These are phyloP conservation scores for Episyrphus balteatus DNA, from an alignment of 1,140 invertebrate genomes.

Conservation along the genomic window DNA sequence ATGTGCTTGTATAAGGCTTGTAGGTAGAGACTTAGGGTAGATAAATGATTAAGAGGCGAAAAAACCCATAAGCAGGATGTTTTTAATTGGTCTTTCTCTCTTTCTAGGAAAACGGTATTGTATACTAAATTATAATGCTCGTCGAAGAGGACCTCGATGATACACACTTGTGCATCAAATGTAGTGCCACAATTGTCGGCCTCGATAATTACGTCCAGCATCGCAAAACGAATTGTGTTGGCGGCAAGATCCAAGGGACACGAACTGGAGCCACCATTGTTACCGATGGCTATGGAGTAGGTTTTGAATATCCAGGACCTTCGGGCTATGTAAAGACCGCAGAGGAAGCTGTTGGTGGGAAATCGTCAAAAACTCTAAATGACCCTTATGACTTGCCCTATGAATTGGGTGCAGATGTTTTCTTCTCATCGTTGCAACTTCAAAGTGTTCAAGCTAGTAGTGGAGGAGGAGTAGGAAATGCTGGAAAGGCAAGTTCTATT, in stretches of 20 bases:
- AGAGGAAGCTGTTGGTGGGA: constrained; percentile 21
- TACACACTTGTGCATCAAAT: constrained; percentile 75
- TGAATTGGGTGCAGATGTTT: constrained; percentile 62
- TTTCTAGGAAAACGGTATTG: too few relatives aligned
- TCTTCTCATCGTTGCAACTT: constrained; percentile 73
- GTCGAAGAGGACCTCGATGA: constrained; percentile 60
- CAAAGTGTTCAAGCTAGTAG: constrained; percentile 57
- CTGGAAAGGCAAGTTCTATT: constrained; percentile 35
- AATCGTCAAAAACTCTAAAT: constrained; percentile 21
- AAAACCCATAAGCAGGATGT: too few relatives aligned
- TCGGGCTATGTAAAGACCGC: constrained; percentile 20
- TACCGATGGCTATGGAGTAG: not conserved
- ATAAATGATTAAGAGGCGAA: too few relatives aligned
- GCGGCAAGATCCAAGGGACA: not conserved
- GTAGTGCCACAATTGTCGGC: constrained; percentile 65
- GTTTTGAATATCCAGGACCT: constrained; percentile 11
- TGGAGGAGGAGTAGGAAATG: constrained; percentile 17
- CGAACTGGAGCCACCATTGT: not conserved
- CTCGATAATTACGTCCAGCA: constrained; percentile 73
- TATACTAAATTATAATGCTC: constrained; percentile 10
- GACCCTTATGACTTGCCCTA: constrained; percentile 36
- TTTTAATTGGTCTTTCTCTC: too few relatives aligned
- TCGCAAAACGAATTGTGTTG: constrained; percentile 51
- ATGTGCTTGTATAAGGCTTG: too few relatives aligned
- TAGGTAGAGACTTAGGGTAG: too few relatives aligned